Evolutionary conservation across 2,113 vertebrate genomes (phyloP).

Genomic region (Steatornis caripensis): DNA sequence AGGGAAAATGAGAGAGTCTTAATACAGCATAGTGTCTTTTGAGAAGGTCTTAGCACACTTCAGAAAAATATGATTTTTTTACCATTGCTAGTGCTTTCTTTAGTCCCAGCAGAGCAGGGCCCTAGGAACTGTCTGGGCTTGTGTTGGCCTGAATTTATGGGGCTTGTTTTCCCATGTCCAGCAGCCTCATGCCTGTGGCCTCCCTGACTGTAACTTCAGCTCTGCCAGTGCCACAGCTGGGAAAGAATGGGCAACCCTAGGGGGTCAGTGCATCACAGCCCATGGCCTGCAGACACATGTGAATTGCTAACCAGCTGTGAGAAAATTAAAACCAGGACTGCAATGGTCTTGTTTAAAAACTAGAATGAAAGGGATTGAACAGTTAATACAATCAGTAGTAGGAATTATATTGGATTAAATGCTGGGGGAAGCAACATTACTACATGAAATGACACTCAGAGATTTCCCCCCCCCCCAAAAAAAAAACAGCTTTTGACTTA

Average conservation of each 20-base stretch:
- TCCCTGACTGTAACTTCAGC: neutral
- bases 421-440: neutral
- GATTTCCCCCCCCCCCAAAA: neutral
- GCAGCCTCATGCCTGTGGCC: accelerated
- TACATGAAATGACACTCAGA: neutral
- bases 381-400: too few relatives aligned
- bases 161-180: accelerated
- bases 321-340: neutral
- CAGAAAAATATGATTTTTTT: neutral
- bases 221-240: neutral
- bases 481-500: neutral
- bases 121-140: neutral
- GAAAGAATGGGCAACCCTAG: neutral
- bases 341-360: neutral
- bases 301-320: neutral
- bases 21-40: neutral
- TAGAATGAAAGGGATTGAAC: neutral
- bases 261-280: accelerated
- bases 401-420: neutral
- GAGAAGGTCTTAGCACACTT: neutral
- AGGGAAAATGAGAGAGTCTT: neutral
- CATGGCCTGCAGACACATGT: accelerated
- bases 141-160: neutral
- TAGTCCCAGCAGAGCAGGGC: neutral
- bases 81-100: neutral